Evolutionary conservation across 2,797 vertebrate species (phyloP), one percentile per base, ranked within the genome.

Genomic region (Sarcoramphus papa): DNA sequence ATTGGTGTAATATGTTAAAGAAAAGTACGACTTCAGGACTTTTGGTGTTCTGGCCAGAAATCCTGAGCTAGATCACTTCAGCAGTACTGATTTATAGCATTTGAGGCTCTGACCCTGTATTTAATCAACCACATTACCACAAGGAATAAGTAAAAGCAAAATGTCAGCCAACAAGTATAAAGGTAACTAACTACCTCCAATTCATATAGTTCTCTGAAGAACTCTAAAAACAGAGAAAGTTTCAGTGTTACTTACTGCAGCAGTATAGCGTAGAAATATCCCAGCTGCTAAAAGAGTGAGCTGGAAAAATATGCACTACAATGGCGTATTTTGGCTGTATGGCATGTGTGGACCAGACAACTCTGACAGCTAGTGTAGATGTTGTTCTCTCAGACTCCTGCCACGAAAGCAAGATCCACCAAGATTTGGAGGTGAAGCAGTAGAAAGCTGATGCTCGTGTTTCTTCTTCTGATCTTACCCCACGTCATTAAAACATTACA

Each of bases 111-210:
- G 54, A 72, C 54, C 25, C 33, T 63, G 24, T 79, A 70, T 81
- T 90, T 94, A 85, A 85, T 88, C 1, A 7, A 50, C 7, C 31
- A n/a, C 57, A 68, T 89, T 85, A 80, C 64, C 27, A 45, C 21
- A 70, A 65, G 30, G 28, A 92, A 48, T n/a, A 91, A 72, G 45
- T 63, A 43, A 96, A 96, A 95, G 51, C 81, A 92, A 93, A 91
- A 68, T 67, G 54, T 73, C 87, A 93, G 51, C 60, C 89, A 85
- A 53, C 17, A 85, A 72, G 5, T 56, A 37, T n/a, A 68, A 91
- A 23, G 12, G 51, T 65, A 93, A 68, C 23, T 65, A 63, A 78
- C 57, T 69, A 59, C 28, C 8, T 89, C 24, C 30, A 70, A 43
- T 70, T 67, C 53, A 12, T 4, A 53, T 9, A 51, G 33, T 48